phyloP scores from a whole-genome alignment of 2,888 invertebrate species.

The Cephonodes hylas region DNA sequence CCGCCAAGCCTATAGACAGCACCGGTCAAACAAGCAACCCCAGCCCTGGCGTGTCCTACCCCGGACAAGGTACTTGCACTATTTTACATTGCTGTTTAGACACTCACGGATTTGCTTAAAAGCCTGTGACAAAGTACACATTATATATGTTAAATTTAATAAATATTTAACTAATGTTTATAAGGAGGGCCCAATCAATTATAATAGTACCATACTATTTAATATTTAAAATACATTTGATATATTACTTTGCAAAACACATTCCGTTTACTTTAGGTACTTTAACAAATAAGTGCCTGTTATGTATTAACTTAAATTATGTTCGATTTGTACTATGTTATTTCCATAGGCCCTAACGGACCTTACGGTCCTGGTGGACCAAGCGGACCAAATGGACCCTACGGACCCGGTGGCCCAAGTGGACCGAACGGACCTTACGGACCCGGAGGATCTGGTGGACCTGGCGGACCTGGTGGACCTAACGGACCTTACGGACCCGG shows the following conservation, averaged over 20 bases:
- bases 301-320: no score
- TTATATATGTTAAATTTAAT: no score
- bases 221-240: no score
- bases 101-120: no score
- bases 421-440: constrained; percentile 25
- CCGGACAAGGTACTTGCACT: constrained; percentile 51
- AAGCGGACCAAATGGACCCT: constrained; percentile 14
- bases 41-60: constrained; percentile 54
- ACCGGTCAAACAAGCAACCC: constrained; percentile 63
- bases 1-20: constrained; percentile 54
- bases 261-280: no score
- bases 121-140: no score
- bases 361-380: constrained; percentile 22
- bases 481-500: constrained; percentile 20
- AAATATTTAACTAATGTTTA: no score
- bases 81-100: no score
- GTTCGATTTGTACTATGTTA: neutral
- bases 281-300: no score
- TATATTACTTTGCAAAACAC: no score
- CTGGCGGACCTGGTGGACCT: constrained; percentile 18
- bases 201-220: no score
- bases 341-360: constrained; percentile 28
- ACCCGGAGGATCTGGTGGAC: constrained; percentile 26
- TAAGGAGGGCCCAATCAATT: no score
- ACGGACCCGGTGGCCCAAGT: constrained; percentile 31